phyloP scores from a whole-genome alignment of 1,140 invertebrate genomes.

The Hyposmocoma kahamanoa region DNA sequence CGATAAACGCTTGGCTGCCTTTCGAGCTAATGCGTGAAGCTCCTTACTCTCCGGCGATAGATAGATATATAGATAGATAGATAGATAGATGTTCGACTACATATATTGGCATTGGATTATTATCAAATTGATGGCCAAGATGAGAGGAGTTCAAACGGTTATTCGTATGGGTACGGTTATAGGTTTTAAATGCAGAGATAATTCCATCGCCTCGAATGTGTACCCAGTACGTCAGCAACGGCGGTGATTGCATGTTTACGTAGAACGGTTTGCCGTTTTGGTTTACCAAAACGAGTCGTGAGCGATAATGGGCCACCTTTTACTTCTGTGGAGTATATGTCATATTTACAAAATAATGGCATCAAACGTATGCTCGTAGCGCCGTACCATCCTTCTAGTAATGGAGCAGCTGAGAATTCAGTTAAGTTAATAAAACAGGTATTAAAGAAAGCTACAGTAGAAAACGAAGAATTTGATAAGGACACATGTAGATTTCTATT shows the following conservation, averaged over 20 bases:
- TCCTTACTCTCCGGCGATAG: background rate
- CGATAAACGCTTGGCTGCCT: background rate
- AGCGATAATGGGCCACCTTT: constrained; percentile 21
- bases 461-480: constrained; percentile 1
- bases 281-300: constrained; percentile 23
- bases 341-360: constrained; percentile 9
- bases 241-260: constrained; percentile 6
- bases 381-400: constrained; percentile 10
- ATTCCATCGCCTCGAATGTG: constrained; percentile 6
- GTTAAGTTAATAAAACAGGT: constrained; percentile 9
- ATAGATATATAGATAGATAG: too few relatives aligned
- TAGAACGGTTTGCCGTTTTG: constrained; percentile 17
- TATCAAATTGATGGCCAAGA: background rate
- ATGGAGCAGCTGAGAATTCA: constrained; percentile 10
- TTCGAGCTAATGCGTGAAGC: background rate
- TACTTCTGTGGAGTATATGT: background rate
- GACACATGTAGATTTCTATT: constrained; percentile 14
- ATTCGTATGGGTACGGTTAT: background rate
- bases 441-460: constrained; percentile 8
- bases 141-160: background rate
- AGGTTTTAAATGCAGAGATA: background rate
- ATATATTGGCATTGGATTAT: background rate
- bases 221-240: constrained; percentile 11
- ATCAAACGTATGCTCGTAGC: constrained; percentile 5
- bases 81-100: background rate